A percentile compares a stretch with the other conserved stretches of the same genome.
phyloP scores from a whole-genome alignment of 2,113 vertebrate species.

The Takifugu flavidus region DNA sequence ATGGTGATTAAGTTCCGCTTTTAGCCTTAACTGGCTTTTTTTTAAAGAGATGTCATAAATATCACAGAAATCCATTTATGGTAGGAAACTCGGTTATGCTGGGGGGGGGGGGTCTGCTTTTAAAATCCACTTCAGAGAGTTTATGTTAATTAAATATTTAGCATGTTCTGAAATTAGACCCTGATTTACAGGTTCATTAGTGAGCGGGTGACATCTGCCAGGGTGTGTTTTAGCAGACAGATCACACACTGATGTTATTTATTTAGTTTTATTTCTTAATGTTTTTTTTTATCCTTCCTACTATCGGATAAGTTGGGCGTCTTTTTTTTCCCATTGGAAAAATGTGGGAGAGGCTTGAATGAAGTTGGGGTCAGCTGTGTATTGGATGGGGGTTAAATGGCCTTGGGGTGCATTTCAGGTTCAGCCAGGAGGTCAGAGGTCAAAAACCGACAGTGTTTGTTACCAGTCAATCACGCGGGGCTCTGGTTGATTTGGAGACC shows the following conservation, averaged over 20 bases:
- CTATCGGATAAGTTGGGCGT: too few species aligned
- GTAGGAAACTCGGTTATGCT: not conserved
- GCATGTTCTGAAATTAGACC: not conserved
- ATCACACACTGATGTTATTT: too few species aligned
- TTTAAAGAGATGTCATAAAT: slow-evolving; percentile 10
- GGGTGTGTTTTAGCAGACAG: too few species aligned
- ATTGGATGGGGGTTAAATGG: slow-evolving; percentile 21
- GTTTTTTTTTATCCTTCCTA: too few species aligned
- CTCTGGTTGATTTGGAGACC: slow-evolving; percentile 16
- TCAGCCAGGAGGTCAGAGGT: slow-evolving; percentile 39
- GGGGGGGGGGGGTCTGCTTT: not conserved
- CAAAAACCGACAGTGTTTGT: slow-evolving; percentile 38
- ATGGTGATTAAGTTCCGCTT: slow-evolving; percentile 30
- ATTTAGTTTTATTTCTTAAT: too few species aligned
- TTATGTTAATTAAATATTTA: too few species aligned
- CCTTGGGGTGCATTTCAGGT: slow-evolving; percentile 31
- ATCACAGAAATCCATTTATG: not conserved
- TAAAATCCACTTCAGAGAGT: not conserved
- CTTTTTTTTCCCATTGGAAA: too few species aligned
- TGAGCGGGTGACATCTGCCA: not conserved
- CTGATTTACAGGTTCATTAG: not conserved
- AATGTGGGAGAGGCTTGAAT: not conserved
- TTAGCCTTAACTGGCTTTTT: slow-evolving; percentile 35
- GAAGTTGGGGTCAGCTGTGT: slow-evolving; percentile 22
- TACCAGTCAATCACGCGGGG: slow-evolving; percentile 44